Percentiles rank a stretch among this genome's conserved stretches.
Conservation (phyloP, 2,797 vertebrate genomes). For the Pseudochaenichthys georgianus region DNA sequence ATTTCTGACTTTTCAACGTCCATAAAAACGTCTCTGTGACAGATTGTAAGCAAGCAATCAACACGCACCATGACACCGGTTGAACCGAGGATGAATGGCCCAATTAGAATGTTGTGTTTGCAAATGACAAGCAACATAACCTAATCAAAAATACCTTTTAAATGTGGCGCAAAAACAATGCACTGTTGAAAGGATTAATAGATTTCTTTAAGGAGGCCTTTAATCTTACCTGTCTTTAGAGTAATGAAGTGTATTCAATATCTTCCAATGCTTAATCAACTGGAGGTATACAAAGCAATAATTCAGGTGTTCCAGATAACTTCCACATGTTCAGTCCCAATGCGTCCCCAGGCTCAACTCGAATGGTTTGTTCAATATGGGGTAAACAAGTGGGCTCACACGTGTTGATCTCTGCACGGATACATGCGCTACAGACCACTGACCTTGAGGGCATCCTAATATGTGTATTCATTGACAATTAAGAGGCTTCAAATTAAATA, state of each 20-base stretch:
- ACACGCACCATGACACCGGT: too few species aligned
- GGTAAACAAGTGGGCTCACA: slow-evolving; percentile 3
- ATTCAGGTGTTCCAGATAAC: slow-evolving; percentile 2
- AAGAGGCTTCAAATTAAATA: too few species aligned
- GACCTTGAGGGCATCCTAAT: too few species aligned
- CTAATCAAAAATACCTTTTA: too few species aligned
- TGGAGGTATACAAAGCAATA: neutral
- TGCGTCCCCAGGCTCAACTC: neutral
- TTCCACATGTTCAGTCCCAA: neutral
- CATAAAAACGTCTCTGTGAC: too few species aligned
- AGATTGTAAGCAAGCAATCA: too few species aligned
- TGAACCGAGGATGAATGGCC: too few species aligned
- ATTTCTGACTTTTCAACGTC: too few species aligned
- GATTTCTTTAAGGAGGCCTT: slow-evolving; percentile 9
- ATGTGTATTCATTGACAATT: too few species aligned
- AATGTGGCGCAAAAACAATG: too few species aligned
- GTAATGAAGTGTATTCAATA: slow-evolving; percentile 8
- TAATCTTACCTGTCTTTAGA: neutral
- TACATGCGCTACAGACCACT: slow-evolving; percentile 2
- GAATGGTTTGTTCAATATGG: neutral
- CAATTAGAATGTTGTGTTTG: too few species aligned
- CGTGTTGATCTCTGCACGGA: slow-evolving; percentile 19
- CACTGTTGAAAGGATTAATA: neutral
- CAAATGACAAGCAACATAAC: too few species aligned
- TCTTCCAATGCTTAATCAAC: neutral